A percentile compares a stretch with the other conserved stretches of the same genome.
Conservation (phyloP, 2,797 vertebrate genomes). For the Phrynocephalus guinanensis region DNA sequence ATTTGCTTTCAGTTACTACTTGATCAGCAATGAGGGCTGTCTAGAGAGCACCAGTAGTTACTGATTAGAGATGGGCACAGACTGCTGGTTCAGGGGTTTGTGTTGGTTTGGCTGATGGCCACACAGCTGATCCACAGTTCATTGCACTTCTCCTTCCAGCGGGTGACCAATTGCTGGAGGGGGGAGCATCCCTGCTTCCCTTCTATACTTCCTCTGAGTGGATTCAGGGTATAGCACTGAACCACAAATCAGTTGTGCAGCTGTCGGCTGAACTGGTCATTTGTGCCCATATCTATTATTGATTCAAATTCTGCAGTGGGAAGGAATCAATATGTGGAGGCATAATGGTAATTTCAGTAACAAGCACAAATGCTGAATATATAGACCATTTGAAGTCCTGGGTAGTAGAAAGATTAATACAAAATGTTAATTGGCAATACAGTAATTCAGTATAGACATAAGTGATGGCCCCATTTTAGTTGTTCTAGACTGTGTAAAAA, state of each 20-base stretch:
- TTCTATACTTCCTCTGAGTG: too few relatives aligned
- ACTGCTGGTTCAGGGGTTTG: too few relatives aligned
- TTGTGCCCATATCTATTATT: too few relatives aligned
- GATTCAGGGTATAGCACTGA: too few relatives aligned
- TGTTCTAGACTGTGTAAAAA: slow-evolving; percentile 7
- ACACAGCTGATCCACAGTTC: too few relatives aligned
- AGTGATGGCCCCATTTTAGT: background rate
- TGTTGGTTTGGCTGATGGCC: too few relatives aligned
- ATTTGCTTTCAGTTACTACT: background rate
- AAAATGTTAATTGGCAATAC: background rate
- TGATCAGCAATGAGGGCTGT: background rate
- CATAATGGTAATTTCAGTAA: background rate
- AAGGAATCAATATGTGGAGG: background rate
- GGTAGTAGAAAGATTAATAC: background rate
- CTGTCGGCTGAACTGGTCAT: too few relatives aligned
- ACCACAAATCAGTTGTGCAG: too few relatives aligned
- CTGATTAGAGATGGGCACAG: background rate
- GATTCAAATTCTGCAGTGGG: background rate
- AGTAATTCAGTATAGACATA: background rate
- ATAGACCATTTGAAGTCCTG: background rate
- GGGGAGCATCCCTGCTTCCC: too few relatives aligned
- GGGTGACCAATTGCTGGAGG: too few relatives aligned
- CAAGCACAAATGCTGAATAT: background rate
- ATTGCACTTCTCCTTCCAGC: too few relatives aligned
- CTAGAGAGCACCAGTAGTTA: background rate